These are phyloP conservation scores for Formica selysi DNA, from an alignment of 1,140 invertebrate genomes.

Conservation along the genomic window DNA sequence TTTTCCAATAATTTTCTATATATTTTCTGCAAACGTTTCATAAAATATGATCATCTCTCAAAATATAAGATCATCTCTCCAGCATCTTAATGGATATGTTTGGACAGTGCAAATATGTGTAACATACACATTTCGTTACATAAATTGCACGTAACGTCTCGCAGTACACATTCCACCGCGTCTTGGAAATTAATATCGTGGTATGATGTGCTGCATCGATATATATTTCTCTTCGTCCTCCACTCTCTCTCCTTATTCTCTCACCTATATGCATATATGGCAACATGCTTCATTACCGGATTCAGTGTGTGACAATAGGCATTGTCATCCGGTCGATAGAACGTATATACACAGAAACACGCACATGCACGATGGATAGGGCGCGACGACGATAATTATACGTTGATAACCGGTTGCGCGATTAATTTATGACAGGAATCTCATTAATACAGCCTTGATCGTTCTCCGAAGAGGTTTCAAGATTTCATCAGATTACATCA, in stretches of 20 bases:
- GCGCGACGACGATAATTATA: constrained; percentile 15
- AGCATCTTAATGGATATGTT: background rate
- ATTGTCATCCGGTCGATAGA: constrained; percentile 64
- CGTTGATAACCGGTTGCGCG: background rate
- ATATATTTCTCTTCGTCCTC: constrained; percentile 9
- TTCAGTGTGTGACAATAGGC: constrained; percentile 52
- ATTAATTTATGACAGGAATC: constrained; percentile 49
- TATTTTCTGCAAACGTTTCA: background rate
- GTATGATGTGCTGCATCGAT: background rate
- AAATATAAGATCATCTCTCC: background rate
- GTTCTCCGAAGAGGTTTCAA: background rate
- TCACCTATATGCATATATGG: constrained; percentile 10
- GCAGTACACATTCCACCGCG: constrained; percentile 8
- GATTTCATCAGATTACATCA: constrained; percentile 18
- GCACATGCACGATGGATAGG: background rate
- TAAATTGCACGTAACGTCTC: constrained; percentile 46
- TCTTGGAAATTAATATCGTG: constrained; percentile 53
- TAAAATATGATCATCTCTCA: too few relatives aligned
- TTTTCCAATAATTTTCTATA: background rate
- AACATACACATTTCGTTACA: constrained; percentile 11
- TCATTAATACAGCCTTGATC: constrained; percentile 42
- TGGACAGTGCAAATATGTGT: background rate
- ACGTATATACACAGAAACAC: background rate
- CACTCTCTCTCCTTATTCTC: background rate
- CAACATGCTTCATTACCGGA: constrained; percentile 57